phyloP scores from a whole-genome alignment of 1,140 invertebrate genomes.

The Drosophila yakuba region DNA sequence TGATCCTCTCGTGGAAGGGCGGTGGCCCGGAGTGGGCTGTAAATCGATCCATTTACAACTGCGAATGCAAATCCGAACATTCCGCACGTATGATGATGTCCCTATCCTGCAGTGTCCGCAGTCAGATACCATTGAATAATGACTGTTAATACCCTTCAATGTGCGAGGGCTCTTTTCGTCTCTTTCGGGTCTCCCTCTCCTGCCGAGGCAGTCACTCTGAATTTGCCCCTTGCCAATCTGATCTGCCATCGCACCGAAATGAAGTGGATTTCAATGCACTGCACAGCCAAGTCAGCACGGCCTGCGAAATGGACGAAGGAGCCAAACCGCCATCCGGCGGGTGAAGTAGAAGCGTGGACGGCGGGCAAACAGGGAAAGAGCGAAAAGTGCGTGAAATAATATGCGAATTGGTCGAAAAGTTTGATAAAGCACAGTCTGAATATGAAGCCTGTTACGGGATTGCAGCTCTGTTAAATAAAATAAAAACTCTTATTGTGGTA shows the following conservation, averaged over 20 bases:
- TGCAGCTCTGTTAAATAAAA: too few relatives aligned
- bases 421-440: slow-evolving; percentile 42
- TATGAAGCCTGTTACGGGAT: neutral
- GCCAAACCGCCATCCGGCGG: slow-evolving; percentile 9
- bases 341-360: slow-evolving; percentile 31
- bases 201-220: slow-evolving; percentile 40
- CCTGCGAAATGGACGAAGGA: slow-evolving; percentile 22
- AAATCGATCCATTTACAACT: slow-evolving; percentile 78
- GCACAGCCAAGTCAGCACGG: slow-evolving; percentile 48
- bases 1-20: slow-evolving; percentile 58
- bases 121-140: slow-evolving; percentile 84
- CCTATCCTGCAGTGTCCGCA: slow-evolving; percentile 79
- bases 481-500: too few relatives aligned
- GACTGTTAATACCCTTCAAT: slow-evolving; percentile 85
- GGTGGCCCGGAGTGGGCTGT: slow-evolving; percentile 6
- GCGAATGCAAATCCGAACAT: slow-evolving; percentile 51
- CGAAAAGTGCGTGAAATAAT: slow-evolving; percentile 63
- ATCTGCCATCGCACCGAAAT: slow-evolving; percentile 61
- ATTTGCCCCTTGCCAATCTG: slow-evolving; percentile 50
- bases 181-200: slow-evolving; percentile 11
- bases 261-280: slow-evolving; percentile 82
- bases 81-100: slow-evolving; percentile 80
- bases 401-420: slow-evolving; percentile 75
- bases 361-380: neutral
- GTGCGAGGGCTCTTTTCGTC: slow-evolving; percentile 42